A percentile compares a stretch with the other conserved stretches of the same genome.
Evolutionary conservation across 1,140 invertebrate species (phyloP).

Genomic region (Drosophila virilis): DNA sequence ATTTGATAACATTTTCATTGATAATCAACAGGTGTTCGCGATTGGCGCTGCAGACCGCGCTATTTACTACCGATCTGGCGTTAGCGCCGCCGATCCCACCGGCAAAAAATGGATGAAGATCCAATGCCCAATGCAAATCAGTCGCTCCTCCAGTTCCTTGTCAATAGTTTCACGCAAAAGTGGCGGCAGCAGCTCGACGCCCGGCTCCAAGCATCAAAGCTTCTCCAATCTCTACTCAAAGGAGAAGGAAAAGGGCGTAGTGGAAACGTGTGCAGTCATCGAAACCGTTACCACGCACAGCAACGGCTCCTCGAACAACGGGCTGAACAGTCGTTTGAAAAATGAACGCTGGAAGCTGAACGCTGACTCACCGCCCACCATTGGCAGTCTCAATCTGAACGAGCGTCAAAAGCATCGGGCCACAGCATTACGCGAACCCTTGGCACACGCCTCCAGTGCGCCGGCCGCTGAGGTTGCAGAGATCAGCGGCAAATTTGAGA

Average conservation of each 20-base stretch:
- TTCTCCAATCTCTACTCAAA: slow-evolving; percentile 80
- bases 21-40: slow-evolving; percentile 86
- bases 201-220: slow-evolving; percentile 82
- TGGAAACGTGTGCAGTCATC: slow-evolving; percentile 74
- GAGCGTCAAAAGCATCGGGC: slow-evolving; percentile 77
- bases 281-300: slow-evolving; percentile 88
- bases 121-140: slow-evolving; percentile 91
- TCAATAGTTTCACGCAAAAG: slow-evolving; percentile 83
- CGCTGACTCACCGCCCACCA: slow-evolving; percentile 75
- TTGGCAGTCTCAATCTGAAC: slow-evolving; percentile 79
- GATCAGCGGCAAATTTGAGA: slow-evolving; percentile 84
- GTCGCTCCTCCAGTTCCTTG: slow-evolving; percentile 90
- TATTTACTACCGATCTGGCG: slow-evolving; percentile 92
- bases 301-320: slow-evolving; percentile 80
- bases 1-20: background rate
- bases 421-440: slow-evolving; percentile 50
- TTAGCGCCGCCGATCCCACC: slow-evolving; percentile 90
- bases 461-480: slow-evolving; percentile 75
- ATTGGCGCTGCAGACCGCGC: slow-evolving; percentile 88
- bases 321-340: slow-evolving; percentile 69
- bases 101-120: slow-evolving; percentile 94
- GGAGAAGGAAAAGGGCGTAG: slow-evolving; percentile 80
- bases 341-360: slow-evolving; percentile 72
- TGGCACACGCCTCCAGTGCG: slow-evolving; percentile 72
- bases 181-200: slow-evolving; percentile 85